Conservation (phyloP, 2,113 vertebrate species). For the Eublepharis macularius region DNA sequence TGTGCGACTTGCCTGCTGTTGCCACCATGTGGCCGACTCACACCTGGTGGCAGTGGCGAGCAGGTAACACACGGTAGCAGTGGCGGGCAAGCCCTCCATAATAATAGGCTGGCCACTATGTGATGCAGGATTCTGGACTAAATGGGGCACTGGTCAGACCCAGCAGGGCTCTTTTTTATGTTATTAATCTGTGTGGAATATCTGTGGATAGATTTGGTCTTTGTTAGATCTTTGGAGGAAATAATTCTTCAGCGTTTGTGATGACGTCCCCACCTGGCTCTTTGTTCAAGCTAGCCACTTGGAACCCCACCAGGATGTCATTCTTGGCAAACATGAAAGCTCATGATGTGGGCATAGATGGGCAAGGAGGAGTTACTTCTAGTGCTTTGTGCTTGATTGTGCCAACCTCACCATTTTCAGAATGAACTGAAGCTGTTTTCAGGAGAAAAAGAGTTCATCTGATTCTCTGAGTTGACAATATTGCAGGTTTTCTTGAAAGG, state of each 20-base stretch:
- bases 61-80: no score
- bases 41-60: no score
- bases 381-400: not conserved
- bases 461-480: not conserved
- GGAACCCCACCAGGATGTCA: no score
- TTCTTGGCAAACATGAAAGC: no score
- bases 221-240: not conserved
- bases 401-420: conserved; percentile 3
- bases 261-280: not conserved
- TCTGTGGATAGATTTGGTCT: not conserved
- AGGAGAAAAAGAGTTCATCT: not conserved
- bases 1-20: no score
- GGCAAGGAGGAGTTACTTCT: not conserved
- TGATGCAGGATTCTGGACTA: no score
- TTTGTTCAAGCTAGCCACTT: not conserved
- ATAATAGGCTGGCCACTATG: no score
- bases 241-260: not conserved
- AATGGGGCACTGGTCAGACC: no score
- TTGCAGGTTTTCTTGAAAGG: not conserved
- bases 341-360: not conserved
- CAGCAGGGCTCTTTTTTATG: no score
- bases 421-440: not conserved
- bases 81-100: no score
- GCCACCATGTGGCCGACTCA: no score
- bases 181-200: no score